phyloP scores from a whole-genome alignment of 1,140 invertebrate genomes.

The Rhynchophorus ferrugineus region DNA sequence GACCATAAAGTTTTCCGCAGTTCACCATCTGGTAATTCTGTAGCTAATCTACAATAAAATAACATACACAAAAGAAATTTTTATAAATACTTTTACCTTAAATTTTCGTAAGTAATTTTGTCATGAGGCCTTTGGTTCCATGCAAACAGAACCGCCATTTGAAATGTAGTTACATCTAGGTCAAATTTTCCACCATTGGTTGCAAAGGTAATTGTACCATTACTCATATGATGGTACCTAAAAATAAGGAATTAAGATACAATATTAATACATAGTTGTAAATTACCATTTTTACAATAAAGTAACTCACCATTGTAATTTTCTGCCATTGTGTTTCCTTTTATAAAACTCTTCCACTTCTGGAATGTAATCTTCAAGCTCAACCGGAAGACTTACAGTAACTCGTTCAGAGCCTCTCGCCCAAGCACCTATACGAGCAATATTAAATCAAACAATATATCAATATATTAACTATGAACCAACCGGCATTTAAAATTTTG shows the following conservation, averaged over 20 bases:
- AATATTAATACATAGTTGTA: background rate
- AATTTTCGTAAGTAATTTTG: constrained; percentile 90
- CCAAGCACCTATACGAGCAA: constrained; percentile 67
- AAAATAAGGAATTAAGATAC: constrained; percentile 10
- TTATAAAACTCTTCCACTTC: constrained; percentile 93
- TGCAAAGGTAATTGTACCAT: constrained; percentile 93
- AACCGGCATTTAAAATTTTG: constrained; percentile 90
- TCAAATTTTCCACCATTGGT: constrained; percentile 93
- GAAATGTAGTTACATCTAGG: constrained; percentile 97
- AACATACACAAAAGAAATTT: background rate
- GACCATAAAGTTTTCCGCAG: constrained; percentile 95
- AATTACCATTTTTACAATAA: background rate
- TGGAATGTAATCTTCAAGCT: constrained; percentile 97
- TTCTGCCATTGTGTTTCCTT: constrained; percentile 96
- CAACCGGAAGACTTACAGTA: constrained; percentile 90
- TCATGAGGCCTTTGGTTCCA: constrained; percentile 95
- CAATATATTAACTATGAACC: background rate
- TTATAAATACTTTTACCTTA: constrained; percentile 39
- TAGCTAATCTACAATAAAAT: constrained; percentile 63
- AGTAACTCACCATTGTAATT: constrained; percentile 77
- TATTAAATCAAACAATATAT: too few species aligned
- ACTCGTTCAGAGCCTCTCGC: constrained; percentile 87
- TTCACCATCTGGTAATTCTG: constrained; percentile 92
- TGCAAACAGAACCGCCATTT: constrained; percentile 99
- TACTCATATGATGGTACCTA: constrained; percentile 96